phyloP scores from a whole-genome alignment of 2,888 invertebrate species.

The Caenorhabditis becei region DNA sequence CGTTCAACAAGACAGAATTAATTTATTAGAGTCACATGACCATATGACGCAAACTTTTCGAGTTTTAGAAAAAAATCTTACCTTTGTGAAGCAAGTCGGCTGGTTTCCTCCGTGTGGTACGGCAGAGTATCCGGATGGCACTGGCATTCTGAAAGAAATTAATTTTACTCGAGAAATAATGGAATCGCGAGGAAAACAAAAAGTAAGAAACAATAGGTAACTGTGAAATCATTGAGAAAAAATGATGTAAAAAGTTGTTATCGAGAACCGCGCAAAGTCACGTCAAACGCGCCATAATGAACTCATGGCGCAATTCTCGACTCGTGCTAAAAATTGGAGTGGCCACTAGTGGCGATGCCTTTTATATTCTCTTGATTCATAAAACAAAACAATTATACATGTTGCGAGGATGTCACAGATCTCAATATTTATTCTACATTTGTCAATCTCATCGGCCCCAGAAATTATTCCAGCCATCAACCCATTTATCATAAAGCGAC shows the following conservation, averaged over 20 bases:
- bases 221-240: constrained; percentile 16
- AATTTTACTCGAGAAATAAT: background rate
- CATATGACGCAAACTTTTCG: background rate
- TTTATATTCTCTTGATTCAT: too few relatives aligned
- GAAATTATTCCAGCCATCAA: constrained; percentile 42
- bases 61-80: constrained; percentile 6
- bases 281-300: constrained; percentile 8
- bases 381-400: too few relatives aligned
- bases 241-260: constrained; percentile 38
- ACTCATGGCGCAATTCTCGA: constrained; percentile 2
- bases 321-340: background rate
- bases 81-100: constrained; percentile 59
- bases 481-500: constrained; percentile 32
- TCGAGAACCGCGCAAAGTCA: constrained; percentile 34
- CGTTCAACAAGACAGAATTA: too few relatives aligned
- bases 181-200: background rate
- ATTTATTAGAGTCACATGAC: background rate
- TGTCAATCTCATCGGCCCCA: constrained; percentile 25
- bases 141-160: constrained; percentile 53
- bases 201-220: constrained; percentile 9
- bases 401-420: too few relatives aligned
- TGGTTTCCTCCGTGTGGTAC: constrained; percentile 51
- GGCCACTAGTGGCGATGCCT: background rate
- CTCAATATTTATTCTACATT: background rate
- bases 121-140: constrained; percentile 61